Percentiles rank a stretch among this genome's conserved stretches.
phyloP scores from a whole-genome alignment of 2,797 vertebrate genomes.

The Pseudopleuronectes americanus region DNA sequence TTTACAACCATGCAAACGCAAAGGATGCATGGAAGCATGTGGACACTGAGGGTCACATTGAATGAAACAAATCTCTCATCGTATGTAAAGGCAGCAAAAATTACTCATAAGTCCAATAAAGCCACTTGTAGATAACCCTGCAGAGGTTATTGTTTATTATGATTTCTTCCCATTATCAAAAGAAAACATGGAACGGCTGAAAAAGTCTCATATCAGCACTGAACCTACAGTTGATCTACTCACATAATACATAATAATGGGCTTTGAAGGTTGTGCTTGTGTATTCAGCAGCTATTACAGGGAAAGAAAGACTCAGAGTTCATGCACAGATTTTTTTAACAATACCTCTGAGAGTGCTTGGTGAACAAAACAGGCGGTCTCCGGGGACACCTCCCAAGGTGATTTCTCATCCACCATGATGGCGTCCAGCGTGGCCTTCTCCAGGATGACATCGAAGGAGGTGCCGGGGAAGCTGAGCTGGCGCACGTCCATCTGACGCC shows the following conservation, averaged over 20 bases:
- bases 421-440: constrained; percentile 92
- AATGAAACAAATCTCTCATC: no score
- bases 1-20: no score
- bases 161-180: no score
- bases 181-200: no score
- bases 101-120: no score
- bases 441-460: constrained; percentile 89
- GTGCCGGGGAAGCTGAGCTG: constrained; percentile 82
- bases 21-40: no score
- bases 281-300: neutral
- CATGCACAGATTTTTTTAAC: constrained; percentile 1
- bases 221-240: no score
- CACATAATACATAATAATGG: neutral
- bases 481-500: constrained; percentile 91
- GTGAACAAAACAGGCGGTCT: constrained; percentile 77
- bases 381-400: constrained; percentile 86
- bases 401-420: constrained; percentile 89
- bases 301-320: neutral
- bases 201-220: no score
- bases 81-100: no score
- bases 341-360: constrained; percentile 82
- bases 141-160: no score
- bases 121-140: no score
- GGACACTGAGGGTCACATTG: no score
- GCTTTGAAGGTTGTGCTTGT: neutral